Percentiles rank a stretch among this genome's conserved stretches.
Evolutionary conservation across 2,113 vertebrate species (phyloP).

Genomic region (Grammomys dolichurus): DNA sequence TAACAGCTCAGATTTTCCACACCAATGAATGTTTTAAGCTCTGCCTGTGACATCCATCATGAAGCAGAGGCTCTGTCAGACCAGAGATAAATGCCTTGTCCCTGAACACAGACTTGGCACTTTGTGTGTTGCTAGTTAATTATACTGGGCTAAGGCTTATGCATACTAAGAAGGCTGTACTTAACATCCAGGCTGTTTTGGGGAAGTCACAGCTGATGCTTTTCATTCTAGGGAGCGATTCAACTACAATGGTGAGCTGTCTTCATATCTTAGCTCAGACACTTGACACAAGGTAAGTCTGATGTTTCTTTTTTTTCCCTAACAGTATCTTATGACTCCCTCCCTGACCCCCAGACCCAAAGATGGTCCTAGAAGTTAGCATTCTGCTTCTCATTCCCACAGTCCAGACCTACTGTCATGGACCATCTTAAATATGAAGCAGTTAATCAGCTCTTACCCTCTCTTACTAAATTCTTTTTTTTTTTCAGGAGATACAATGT

Average conservation of each 20-base stretch:
- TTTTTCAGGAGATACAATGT: slow-evolving; percentile 33
- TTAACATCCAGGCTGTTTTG: slow-evolving; percentile 4
- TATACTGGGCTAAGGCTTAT: background rate
- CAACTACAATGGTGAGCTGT: slow-evolving; percentile 97
- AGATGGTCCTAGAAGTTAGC: background rate
- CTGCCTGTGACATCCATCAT: slow-evolving; percentile 65
- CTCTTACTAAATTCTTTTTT: background rate
- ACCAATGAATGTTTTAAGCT: slow-evolving; percentile 64
- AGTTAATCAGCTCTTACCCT: slow-evolving; percentile 5
- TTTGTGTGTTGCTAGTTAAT: background rate
- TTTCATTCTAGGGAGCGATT: slow-evolving; percentile 93
- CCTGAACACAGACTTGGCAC: slow-evolving; percentile 8
- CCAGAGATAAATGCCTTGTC: slow-evolving; percentile 43
- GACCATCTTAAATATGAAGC: background rate
- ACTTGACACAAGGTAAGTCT: slow-evolving; percentile 94
- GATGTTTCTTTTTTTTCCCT: slow-evolving; percentile 4
- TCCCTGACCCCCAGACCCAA: background rate
- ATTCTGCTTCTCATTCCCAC: background rate
- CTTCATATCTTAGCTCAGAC: slow-evolving; percentile 98
- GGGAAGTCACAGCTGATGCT: slow-evolving; percentile 48
- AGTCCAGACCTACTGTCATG: background rate
- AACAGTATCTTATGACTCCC: background rate
- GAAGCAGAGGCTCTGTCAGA: slow-evolving; percentile 16
- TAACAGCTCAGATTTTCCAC: slow-evolving; percentile 75
- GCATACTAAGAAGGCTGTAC: slow-evolving; percentile 11